phyloP scores from a whole-genome alignment of 2,888 invertebrate genomes.

The Netelia inedita region DNA sequence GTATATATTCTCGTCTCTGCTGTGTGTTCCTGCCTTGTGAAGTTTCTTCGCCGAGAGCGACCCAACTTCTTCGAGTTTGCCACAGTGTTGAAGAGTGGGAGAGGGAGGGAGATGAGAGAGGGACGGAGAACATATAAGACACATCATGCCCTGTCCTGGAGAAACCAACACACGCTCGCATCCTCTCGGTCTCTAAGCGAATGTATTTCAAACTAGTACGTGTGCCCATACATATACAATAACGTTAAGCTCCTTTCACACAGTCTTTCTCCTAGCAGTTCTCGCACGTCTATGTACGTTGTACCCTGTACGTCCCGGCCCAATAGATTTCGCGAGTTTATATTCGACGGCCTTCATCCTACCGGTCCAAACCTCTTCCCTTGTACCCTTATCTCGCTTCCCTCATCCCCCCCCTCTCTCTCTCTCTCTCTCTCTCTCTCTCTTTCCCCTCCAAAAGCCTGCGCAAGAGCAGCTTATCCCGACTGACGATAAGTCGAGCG shows the following conservation, averaged over 20 bases:
- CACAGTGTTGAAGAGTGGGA: not conserved
- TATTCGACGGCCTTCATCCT: constrained; percentile 46
- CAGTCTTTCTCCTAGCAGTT: constrained; percentile 62
- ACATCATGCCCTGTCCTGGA: constrained; percentile 38
- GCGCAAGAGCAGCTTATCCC: constrained; percentile 62
- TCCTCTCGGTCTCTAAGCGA: constrained; percentile 16
- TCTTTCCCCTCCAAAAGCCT: constrained; percentile 9
- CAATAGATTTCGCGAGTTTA: constrained; percentile 66
- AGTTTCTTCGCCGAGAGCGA: constrained; percentile 42
- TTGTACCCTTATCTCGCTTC: constrained; percentile 3
- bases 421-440: not conserved
- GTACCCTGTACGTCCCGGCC: constrained; percentile 28
- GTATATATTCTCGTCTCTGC: constrained; percentile 15
- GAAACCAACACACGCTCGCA: constrained; percentile 40
- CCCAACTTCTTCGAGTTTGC: constrained; percentile 63
- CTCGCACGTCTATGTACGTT: constrained; percentile 31
- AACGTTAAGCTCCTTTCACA: constrained; percentile 77
- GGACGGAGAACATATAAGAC: constrained; percentile 30
- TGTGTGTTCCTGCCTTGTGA: constrained; percentile 34
- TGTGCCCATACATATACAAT: constrained; percentile 55
- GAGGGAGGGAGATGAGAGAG: constrained; percentile 1
- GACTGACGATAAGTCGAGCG: constrained; percentile 69
- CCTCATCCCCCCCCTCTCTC: not conserved
- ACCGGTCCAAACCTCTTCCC: constrained; percentile 13
- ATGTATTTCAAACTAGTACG: constrained; percentile 14